Evolutionary conservation across 2,797 vertebrate genomes (phyloP).

Genomic region (Thamnophis elegans): DNA sequence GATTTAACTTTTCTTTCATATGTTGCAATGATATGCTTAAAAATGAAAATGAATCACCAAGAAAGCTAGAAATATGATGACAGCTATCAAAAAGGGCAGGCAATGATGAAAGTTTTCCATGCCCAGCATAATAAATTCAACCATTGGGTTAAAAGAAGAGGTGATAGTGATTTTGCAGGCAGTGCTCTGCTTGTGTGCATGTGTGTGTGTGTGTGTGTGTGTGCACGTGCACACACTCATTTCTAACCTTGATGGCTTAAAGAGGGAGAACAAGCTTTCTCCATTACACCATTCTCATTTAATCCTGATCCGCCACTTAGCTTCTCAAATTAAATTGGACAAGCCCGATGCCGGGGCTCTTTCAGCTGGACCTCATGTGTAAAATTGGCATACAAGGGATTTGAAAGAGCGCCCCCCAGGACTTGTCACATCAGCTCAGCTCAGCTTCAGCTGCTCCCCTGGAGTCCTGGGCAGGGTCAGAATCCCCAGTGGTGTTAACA

Average conservation of each 20-base stretch:
- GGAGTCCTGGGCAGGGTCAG: constrained; percentile 85
- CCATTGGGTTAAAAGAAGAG: background rate
- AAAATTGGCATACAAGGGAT: constrained; percentile 99
- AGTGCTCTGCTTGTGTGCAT: background rate
- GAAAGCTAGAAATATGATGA: background rate
- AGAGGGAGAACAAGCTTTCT: constrained; percentile 75
- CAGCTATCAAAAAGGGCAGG: background rate
- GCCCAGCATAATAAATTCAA: background rate
- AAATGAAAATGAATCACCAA: background rate
- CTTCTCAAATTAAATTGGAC: constrained; percentile 99
- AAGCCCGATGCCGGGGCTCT: constrained; percentile 90
- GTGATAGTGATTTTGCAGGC: constrained; percentile 1
- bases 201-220: background rate
- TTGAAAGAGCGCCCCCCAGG: constrained; percentile 89
- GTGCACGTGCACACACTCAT: background rate
- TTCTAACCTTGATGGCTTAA: constrained; percentile 71
- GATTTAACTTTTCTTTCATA: background rate
- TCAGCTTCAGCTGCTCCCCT: constrained; percentile 80
- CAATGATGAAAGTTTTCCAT: background rate
- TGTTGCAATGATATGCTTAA: background rate
- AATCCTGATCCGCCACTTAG: constrained; percentile 96
- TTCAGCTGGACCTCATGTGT: constrained; percentile 91
- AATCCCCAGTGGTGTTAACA: constrained; percentile 86
- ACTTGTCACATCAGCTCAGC: constrained; percentile 91
- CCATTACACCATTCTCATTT: constrained; percentile 93